These are phyloP conservation scores for Microctonus hyperodae DNA, from an alignment of 2,888 invertebrate species.

Conservation along the genomic window DNA sequence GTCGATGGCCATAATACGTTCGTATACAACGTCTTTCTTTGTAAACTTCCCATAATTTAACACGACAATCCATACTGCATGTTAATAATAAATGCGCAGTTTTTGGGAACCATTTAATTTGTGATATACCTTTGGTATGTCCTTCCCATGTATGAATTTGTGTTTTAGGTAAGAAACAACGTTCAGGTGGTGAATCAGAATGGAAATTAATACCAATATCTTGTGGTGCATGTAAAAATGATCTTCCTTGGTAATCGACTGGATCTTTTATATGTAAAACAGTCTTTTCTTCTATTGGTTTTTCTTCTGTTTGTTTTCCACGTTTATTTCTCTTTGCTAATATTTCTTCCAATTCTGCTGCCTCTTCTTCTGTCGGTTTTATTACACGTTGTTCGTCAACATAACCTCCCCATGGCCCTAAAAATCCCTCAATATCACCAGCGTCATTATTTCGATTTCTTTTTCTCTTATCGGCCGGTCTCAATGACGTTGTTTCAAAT, in stretches of 20 bases:
- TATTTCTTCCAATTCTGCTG: constrained; percentile 93
- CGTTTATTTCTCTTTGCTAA: constrained; percentile 89
- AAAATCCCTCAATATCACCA: constrained; percentile 90
- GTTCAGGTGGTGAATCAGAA: constrained; percentile 87
- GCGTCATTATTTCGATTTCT: constrained; percentile 89
- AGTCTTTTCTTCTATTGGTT: constrained; percentile 93
- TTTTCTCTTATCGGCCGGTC: constrained; percentile 82
- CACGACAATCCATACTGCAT: constrained; percentile 95
- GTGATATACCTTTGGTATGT: constrained; percentile 95
- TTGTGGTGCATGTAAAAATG: constrained; percentile 91
- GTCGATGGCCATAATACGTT: constrained; percentile 95
- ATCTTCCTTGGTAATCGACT: constrained; percentile 96
- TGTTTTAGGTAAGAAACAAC: constrained; percentile 95
- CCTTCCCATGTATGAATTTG: constrained; percentile 97
- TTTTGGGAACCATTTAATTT: constrained; percentile 92
- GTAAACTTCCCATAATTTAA: constrained; percentile 99
- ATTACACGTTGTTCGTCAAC: constrained; percentile 87
- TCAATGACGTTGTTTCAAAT: constrained; percentile 82
- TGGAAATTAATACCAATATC: constrained; percentile 90
- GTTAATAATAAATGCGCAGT: constrained; percentile 95
- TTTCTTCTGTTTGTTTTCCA: constrained; percentile 83
- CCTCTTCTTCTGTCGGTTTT: constrained; percentile 92
- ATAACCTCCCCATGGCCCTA: constrained; percentile 98
- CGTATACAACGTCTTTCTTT: constrained; percentile 91
- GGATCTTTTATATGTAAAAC: constrained; percentile 90